Percentiles rank a stretch among this genome's conserved stretches.
Evolutionary conservation across 2,113 vertebrate species (phyloP).

Genomic region (Gadus chalcogrammus): DNA sequence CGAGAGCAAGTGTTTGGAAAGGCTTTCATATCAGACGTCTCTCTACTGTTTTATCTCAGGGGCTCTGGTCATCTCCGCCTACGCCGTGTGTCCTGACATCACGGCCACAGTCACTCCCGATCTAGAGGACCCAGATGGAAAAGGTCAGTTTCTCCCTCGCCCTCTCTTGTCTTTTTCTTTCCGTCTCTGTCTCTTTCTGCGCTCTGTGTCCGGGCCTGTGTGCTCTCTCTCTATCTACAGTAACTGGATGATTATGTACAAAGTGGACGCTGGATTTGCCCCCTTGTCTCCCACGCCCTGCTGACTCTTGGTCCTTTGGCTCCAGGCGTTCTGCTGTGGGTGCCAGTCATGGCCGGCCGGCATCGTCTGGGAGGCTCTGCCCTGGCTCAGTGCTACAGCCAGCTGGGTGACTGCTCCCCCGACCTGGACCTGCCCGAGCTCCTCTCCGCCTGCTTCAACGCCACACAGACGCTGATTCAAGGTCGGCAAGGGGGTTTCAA

Average conservation of each 20-base stretch:
- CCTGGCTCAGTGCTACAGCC: constrained; percentile 86
- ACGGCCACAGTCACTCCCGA: constrained; percentile 90
- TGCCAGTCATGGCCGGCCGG: constrained; percentile 74
- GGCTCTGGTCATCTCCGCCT: constrained; percentile 86
- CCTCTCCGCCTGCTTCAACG: constrained; percentile 75
- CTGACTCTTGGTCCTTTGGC: not conserved
- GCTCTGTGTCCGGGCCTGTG: too few relatives aligned
- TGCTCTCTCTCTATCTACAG: too few relatives aligned
- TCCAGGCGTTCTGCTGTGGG: constrained; percentile 80
- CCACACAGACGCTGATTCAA: constrained; percentile 80
- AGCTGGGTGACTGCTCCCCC: constrained; percentile 83
- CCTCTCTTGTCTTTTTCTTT: not conserved
- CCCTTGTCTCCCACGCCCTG: too few relatives aligned
- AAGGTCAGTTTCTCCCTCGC: constrained; percentile 64
- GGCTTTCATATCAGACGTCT: too few relatives aligned
- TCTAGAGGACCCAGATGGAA: constrained; percentile 80
- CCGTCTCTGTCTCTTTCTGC: too few relatives aligned
- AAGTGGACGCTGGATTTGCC: too few relatives aligned
- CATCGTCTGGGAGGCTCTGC: constrained; percentile 86
- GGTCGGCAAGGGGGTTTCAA: constrained; percentile 57
- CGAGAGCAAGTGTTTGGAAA: too few relatives aligned
- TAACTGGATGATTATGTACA: too few relatives aligned
- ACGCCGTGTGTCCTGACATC: constrained; percentile 89
- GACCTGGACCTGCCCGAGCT: constrained; percentile 78
- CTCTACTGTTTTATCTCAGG: constrained; percentile 59